These are phyloP conservation scores for Labeo calbasu DNA, from an alignment of 2,797 vertebrate species.

Conservation along the genomic window DNA sequence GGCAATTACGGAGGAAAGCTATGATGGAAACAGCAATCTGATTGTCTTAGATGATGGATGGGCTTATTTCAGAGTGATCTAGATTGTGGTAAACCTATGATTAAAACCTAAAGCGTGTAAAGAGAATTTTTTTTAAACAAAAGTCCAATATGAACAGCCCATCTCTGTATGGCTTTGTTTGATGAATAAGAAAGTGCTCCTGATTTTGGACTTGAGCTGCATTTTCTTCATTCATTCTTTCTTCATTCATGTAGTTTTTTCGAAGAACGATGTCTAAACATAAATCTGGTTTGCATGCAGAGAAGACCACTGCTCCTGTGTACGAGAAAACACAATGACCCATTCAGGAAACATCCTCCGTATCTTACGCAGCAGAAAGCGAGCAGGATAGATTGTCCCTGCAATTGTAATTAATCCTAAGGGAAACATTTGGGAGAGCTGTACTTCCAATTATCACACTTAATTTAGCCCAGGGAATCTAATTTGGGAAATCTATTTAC, in stretches of 20 bases:
- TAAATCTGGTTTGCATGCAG: constrained; percentile 5
- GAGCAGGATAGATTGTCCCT: constrained; percentile 37
- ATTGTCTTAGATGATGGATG: constrained; percentile 59
- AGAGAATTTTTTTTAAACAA: constrained; percentile 40
- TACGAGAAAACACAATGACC: constrained; percentile 17
- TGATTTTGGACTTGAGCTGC: neutral
- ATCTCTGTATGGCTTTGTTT: constrained; percentile 22
- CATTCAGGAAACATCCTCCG: constrained; percentile 3
- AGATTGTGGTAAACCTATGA: constrained; percentile 54
- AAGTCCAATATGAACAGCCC: constrained; percentile 34
- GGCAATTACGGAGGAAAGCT: constrained; percentile 49
- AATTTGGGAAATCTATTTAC: constrained; percentile 47
- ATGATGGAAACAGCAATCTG: constrained; percentile 51
- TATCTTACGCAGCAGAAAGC: constrained; percentile 34
- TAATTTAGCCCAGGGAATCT: constrained; percentile 54
- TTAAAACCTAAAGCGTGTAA: constrained; percentile 51
- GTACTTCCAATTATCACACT: constrained; percentile 51
- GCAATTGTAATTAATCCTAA: constrained; percentile 55
- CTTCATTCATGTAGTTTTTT: constrained; percentile 12
- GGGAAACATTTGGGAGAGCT: constrained; percentile 43
- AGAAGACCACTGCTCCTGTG: neutral
- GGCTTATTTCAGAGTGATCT: constrained; percentile 51
- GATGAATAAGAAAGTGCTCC: constrained; percentile 26
- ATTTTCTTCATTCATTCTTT: constrained; percentile 14
- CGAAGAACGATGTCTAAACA: neutral